Conservation (phyloP, 2,888 invertebrate species). For the Xestia xanthographa region DNA sequence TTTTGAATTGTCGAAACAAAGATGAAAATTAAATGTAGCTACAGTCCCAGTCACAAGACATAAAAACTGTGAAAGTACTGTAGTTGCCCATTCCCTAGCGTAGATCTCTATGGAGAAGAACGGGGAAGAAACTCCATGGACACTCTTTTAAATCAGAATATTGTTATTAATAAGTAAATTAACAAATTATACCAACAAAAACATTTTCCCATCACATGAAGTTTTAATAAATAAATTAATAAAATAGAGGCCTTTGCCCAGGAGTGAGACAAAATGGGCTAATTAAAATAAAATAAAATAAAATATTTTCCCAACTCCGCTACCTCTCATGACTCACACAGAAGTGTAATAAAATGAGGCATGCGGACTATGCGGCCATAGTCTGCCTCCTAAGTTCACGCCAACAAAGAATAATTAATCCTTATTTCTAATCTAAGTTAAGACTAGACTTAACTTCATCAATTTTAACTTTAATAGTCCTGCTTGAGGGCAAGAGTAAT, state of each 20-base stretch:
- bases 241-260: background rate
- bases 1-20: too few species aligned
- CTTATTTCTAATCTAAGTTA: conserved; percentile 64
- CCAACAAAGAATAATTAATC: conserved; percentile 71
- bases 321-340: conserved; percentile 59
- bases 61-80: too few species aligned
- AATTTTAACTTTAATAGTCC: conserved; percentile 43
- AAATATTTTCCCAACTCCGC: conserved; percentile 23
- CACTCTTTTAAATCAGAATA: too few species aligned
- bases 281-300: too few species aligned
- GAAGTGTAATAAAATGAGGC: conserved; percentile 82
- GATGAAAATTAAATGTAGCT: too few species aligned
- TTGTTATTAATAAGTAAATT: too few species aligned
- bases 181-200: background rate
- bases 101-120: too few species aligned
- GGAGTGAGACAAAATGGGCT: background rate
- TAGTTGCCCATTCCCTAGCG: too few species aligned
- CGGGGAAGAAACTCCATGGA: too few species aligned
- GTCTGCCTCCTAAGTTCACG: conserved; percentile 71
- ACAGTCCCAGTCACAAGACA: too few species aligned
- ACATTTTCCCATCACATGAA: background rate
- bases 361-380: conserved; percentile 80
- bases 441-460: conserved; percentile 40
- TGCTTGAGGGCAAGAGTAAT: conserved; percentile 9
- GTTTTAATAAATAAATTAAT: too few species aligned